These are phyloP conservation scores for Alentia gelatinosa DNA, from an alignment of 2,888 invertebrate genomes.

Conservation along the genomic window DNA sequence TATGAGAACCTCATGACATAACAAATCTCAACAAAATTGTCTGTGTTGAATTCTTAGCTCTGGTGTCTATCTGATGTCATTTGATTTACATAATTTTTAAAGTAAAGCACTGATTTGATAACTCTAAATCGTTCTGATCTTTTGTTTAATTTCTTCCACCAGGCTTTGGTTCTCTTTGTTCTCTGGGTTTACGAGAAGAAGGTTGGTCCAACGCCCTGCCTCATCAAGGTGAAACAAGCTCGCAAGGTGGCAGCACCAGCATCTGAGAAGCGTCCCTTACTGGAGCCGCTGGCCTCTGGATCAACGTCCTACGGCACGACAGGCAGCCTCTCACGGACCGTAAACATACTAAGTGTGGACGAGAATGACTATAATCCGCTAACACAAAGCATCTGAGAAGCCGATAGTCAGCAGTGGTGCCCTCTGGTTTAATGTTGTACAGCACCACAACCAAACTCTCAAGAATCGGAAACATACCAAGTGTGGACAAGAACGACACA, in stretches of 20 bases:
- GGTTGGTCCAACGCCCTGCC: constrained; percentile 4
- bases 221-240: not conserved
- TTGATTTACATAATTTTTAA: no score
- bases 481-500: no score
- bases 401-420: no score
- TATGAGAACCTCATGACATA: no score
- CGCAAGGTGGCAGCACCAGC: not conserved
- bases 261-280: not conserved
- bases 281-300: not conserved
- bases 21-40: no score
- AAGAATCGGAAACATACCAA: no score
- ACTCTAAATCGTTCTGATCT: no score
- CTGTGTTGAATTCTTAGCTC: no score
- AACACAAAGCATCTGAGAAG: not conserved
- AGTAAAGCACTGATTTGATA: no score
- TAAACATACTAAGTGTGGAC: not conserved
- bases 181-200: constrained; percentile 39
- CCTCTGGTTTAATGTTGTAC: no score
- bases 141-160: not conserved
- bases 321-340: not conserved
- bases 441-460: no score
- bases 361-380: not conserved
- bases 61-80: no score
- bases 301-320: not conserved
- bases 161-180: not conserved